Base-by-base conservation (phyloP, 1,140 invertebrate species). In the Ephestia elutella region DNA sequence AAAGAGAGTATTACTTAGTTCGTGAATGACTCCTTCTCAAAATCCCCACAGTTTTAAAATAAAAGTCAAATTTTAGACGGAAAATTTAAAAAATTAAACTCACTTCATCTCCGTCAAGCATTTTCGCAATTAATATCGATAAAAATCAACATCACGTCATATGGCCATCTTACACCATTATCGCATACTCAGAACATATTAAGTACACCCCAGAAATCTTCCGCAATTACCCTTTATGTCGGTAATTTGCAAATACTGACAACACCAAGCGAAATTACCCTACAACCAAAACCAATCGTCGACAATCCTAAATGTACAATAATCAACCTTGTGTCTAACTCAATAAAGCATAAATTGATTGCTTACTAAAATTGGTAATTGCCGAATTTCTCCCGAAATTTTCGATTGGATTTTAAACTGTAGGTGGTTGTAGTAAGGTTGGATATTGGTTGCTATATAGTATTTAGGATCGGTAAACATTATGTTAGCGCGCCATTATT, bases 401-500 rank as follows among this genome's bases (percentile, higher is more conserved):
- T 44, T 48, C 54, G 55, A 28, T 10, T 17, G 57, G 8, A 78
- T 64, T 77, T 72, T 70, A 7, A 58, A 62, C 54, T 65, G 53
- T 78, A 71, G 58, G 54, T 0, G 5, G 0, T 20, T 8, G 35
- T 0, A 1, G 54, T 76, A 78, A 68, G 60, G 68, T 63, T 32
- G 8, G 56, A 50, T 65, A 70, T 65, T 15, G 5, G 49, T 57
- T 25, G 18, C 19, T 10, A 7, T 49, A 48, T 35, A 21, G 13
- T 9, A 35, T 70, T 67, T 68, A 53, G 56, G 72, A 80, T 84
- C 74, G 70, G 76, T 73, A 86, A 84, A 88, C 75, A 85, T 80
- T 75, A 67, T 67, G 70, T 78, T 78, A 84, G 71, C 68, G 76
- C 70, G 70, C 81, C 75, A 88, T 86, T 88, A 88, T 88, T 88